These are phyloP conservation scores for Gymnoscopelus braueri DNA, from an alignment of 2,797 vertebrate genomes.

Conservation along the genomic window DNA sequence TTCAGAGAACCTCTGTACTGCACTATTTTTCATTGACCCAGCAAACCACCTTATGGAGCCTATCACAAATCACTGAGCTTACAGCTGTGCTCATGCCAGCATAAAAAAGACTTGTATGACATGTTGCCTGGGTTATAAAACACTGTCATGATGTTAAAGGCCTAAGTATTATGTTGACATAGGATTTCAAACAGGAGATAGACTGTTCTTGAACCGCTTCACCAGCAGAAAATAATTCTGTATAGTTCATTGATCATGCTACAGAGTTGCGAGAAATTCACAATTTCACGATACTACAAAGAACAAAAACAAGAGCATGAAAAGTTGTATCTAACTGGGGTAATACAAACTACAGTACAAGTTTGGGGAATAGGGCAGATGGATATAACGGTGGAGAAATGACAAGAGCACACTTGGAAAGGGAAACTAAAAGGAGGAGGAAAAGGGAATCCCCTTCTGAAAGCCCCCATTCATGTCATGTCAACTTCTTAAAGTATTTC, in stretches of 20 bases:
- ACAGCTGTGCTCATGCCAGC: slow-evolving; percentile 37
- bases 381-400: background rate
- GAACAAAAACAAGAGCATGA: no score
- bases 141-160: background rate
- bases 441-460: slow-evolving; percentile 9
- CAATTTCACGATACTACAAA: no score
- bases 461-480: slow-evolving; percentile 17
- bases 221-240: no score
- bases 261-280: no score
- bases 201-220: no score
- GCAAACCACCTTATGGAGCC: slow-evolving; percentile 40
- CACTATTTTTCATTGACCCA: slow-evolving; percentile 41
- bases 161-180: no score
- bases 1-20: slow-evolving; percentile 34
- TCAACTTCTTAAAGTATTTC: slow-evolving; percentile 31
- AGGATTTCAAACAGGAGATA: no score
- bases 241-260: no score
- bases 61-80: slow-evolving; percentile 43
- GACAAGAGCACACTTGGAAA: background rate
- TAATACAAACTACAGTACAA: no score
- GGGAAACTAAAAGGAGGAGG: background rate
- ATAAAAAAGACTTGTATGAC: background rate
- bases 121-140: background rate
- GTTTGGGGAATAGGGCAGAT: background rate
- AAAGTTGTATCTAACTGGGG: no score